Conservation (phyloP, 2,888 invertebrate species). For the Drosophila formosana region DNA sequence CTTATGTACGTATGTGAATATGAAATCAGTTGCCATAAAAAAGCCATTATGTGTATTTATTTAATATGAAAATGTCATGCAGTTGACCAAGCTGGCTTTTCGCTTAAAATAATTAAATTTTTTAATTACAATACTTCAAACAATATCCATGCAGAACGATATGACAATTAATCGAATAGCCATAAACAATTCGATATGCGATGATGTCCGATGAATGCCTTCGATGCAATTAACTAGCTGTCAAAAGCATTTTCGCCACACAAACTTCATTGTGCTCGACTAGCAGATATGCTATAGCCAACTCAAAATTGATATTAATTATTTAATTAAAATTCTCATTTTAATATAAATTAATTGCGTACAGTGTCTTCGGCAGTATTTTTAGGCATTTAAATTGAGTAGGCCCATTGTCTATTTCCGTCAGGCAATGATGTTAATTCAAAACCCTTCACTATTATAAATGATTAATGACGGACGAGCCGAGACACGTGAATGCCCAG, state of each 20-base stretch:
- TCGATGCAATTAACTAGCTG: conserved; percentile 78
- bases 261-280: not conserved
- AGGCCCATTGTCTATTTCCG: conserved; percentile 31
- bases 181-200: conserved; percentile 10
- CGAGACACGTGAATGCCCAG: conserved; percentile 26
- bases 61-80: conserved; percentile 13
- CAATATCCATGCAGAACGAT: conserved; percentile 5
- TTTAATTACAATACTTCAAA: conserved; percentile 7
- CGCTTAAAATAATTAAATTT: conserved; percentile 19
- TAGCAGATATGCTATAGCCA: not conserved
- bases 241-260: conserved; percentile 68
- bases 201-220: conserved; percentile 38
- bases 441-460: conserved; percentile 47
- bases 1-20: not conserved
- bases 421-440: conserved; percentile 43
- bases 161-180: conserved; percentile 18
- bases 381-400: conserved; percentile 17
- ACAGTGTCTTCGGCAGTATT: not conserved
- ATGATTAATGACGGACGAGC: conserved; percentile 58
- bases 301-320: not conserved
- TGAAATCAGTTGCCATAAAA: conserved; percentile 21
- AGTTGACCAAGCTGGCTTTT: conserved; percentile 9
- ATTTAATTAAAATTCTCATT: conserved; percentile 8
- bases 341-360: not conserved
- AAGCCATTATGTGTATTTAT: conserved; percentile 16